Conservation (phyloP, 2,113 vertebrate genomes). For the Corynorhinus townsendii region DNA sequence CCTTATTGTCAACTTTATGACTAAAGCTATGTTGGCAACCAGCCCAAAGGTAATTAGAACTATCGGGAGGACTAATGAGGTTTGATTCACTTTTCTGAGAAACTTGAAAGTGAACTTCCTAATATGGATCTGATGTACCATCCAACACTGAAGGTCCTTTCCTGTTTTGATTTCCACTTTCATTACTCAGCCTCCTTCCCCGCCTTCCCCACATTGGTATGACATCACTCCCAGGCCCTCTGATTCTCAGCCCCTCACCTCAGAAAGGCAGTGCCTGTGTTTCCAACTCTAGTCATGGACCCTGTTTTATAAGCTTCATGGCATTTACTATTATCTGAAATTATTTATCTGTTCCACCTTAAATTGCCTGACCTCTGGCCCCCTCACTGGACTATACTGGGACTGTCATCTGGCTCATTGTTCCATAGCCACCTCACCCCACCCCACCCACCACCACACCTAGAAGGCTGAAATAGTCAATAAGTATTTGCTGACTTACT, state of each 20-base stretch:
- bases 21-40: not conserved
- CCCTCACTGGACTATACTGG: not conserved
- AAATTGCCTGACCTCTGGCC: not conserved
- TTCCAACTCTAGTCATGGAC: not conserved
- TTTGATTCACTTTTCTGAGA: constrained; percentile 18
- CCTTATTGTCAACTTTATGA: not conserved
- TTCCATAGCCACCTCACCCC: not conserved
- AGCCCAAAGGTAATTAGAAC: not conserved
- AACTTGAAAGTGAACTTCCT: not conserved
- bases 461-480: not conserved
- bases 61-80: not conserved
- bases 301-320: not conserved
- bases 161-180: not conserved
- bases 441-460: not conserved
- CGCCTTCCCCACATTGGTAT: not conserved
- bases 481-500: constrained; percentile 45
- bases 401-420: not conserved
- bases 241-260: not conserved
- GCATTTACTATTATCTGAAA: not conserved
- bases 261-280: not conserved
- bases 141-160: not conserved
- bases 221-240: too few species aligned
- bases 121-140: not conserved
- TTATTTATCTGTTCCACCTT: not conserved
- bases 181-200: not conserved